Evolutionary conservation across 1,140 invertebrate species (phyloP).

Genomic region (Halesus radiatus): DNA sequence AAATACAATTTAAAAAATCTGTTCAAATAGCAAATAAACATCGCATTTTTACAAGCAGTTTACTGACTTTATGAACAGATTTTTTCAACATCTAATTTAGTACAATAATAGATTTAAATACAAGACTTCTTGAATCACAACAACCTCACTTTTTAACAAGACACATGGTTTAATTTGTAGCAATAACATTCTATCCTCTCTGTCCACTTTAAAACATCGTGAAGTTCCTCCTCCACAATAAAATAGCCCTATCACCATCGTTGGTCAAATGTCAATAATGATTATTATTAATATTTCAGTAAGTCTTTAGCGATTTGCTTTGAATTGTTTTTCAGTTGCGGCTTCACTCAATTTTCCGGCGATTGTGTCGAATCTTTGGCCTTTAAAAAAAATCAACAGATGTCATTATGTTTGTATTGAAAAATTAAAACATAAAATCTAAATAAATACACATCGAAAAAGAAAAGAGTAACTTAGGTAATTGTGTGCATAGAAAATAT

Average conservation of each 20-base stretch:
- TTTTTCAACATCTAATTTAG: neutral
- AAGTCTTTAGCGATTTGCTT: no score
- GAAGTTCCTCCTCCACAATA: neutral
- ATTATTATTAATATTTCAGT: no score
- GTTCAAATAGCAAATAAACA: no score
- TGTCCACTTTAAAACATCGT: neutral
- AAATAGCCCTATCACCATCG: neutral
- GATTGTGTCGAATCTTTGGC: neutral
- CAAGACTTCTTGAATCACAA: neutral
- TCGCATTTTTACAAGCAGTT: no score
- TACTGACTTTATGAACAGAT: no score
- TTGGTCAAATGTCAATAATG: neutral
- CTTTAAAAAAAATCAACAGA: conserved; percentile 4
- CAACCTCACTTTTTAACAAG: conserved; percentile 4
- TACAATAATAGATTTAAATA: neutral
- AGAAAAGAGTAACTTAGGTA: neutral
- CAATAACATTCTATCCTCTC: neutral
- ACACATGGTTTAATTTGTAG: conserved; percentile 15
- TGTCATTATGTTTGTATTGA: neutral
- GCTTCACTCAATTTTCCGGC: conserved; percentile 1
- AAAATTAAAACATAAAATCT: neutral
- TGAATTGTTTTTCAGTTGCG: neutral
- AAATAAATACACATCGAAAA: neutral
- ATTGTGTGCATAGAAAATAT: neutral
- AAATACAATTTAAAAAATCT: no score